A percentile compares a stretch with the other conserved stretches of the same genome.
Evolutionary conservation across 2,888 invertebrate species (phyloP).

Genomic region (Tenthredo mesomela): DNA sequence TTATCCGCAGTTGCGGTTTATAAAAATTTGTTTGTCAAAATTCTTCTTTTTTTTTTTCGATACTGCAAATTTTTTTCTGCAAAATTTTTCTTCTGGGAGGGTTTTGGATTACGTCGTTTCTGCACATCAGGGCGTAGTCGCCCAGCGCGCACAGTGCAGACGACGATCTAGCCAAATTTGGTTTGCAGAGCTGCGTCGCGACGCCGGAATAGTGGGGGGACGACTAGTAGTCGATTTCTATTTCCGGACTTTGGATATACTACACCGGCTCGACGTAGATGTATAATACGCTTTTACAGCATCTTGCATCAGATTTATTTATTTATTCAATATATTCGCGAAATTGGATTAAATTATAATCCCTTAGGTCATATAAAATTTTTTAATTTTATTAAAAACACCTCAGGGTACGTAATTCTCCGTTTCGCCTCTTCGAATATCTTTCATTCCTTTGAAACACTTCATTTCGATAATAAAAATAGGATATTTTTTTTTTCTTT

Average conservation of each 20-base stretch:
- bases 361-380: too few relatives aligned
- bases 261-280: conserved; percentile 62
- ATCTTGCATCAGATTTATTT: neutral
- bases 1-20: too few relatives aligned
- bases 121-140: conserved; percentile 34
- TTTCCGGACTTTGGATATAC: conserved; percentile 75
- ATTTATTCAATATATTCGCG: neutral
- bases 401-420: neutral
- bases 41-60: neutral
- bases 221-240: conserved; percentile 76
- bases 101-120: neutral
- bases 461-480: neutral
- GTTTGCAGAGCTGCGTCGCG: conserved; percentile 78
- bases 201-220: conserved; percentile 75
- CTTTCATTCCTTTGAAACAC: neutral
- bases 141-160: conserved; percentile 1
- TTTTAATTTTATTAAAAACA: neutral
- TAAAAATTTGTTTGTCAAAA: neutral
- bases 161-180: conserved; percentile 82
- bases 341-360: neutral
- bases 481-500: too few relatives aligned
- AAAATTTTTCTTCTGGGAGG: neutral
- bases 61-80: neutral
- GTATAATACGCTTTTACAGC: neutral
- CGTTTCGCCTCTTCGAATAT: neutral